These are phyloP conservation scores for Melanaphis sacchari DNA, from an alignment of 1,140 invertebrate species.

Conservation along the genomic window DNA sequence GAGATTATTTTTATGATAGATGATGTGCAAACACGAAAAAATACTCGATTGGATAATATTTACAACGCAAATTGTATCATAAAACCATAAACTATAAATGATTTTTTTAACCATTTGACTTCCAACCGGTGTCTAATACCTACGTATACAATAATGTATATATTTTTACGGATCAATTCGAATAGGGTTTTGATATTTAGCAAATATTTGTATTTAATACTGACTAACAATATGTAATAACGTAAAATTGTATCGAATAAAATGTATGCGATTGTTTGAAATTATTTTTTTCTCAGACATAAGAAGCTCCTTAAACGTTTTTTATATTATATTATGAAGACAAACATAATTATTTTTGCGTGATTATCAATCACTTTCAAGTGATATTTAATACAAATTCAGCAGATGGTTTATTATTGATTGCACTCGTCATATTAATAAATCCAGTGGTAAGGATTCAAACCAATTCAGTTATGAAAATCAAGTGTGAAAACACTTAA, in stretches of 20 bases:
- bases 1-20: conserved; percentile 36
- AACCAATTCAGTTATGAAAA: conserved; percentile 17
- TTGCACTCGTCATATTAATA: not conserved
- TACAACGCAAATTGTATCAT: conserved; percentile 32
- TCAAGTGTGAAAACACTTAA: conserved; percentile 24
- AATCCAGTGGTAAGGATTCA: conserved; percentile 21
- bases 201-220: not conserved
- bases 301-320: not conserved
- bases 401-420: not conserved
- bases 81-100: conserved; percentile 38
- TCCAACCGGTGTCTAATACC: not conserved
- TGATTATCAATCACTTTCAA: conserved; percentile 25
- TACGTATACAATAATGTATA: not conserved
- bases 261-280: not conserved
- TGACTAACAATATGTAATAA: not conserved
- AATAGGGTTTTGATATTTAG: not conserved
- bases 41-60: conserved; percentile 8
- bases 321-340: not conserved
- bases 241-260: not conserved
- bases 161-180: not conserved
- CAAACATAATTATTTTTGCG: not conserved
- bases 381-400: conserved; percentile 16
- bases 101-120: not conserved
- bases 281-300: not conserved
- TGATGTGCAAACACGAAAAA: not conserved